These are phyloP conservation scores for Temnothorax rugatulus DNA, from an alignment of 2,888 invertebrate genomes.

Conservation along the genomic window DNA sequence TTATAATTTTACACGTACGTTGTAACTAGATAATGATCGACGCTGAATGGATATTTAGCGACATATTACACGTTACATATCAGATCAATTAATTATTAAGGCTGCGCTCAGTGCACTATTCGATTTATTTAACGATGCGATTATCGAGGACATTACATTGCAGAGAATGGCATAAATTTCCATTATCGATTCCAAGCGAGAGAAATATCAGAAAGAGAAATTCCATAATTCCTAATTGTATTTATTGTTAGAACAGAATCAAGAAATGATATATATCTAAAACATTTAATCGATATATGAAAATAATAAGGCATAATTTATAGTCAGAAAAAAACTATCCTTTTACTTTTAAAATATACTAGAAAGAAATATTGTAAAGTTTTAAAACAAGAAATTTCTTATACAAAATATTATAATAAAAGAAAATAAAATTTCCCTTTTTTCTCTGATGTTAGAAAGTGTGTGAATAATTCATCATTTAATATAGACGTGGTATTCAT, in stretches of 20 bases:
- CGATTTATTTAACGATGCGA: slow-evolving; percentile 25
- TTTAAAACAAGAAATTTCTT: background rate
- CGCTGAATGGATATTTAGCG: slow-evolving; percentile 25
- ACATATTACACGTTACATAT: slow-evolving; percentile 38
- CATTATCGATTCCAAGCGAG: slow-evolving; percentile 23
- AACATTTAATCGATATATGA: background rate
- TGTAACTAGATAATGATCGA: slow-evolving; percentile 35
- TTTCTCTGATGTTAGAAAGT: background rate
- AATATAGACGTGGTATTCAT: background rate
- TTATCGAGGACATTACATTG: slow-evolving; percentile 8
- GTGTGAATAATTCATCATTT: background rate
- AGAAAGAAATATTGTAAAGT: background rate
- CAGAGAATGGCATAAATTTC: slow-evolving; percentile 3
- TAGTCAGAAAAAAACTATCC: background rate
- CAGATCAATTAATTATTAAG: slow-evolving; percentile 45
- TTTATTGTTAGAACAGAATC: background rate
- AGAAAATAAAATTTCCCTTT: background rate
- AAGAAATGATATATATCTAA: background rate
- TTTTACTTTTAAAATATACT: background rate
- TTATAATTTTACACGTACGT: slow-evolving; percentile 45
- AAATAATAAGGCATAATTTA: background rate
- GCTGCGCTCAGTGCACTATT: background rate
- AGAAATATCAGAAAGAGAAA: background rate
- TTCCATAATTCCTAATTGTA: background rate
- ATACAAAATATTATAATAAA: background rate